Base-by-base conservation (phyloP, 2,888 invertebrate species). In the Melanophora roralis region DNA sequence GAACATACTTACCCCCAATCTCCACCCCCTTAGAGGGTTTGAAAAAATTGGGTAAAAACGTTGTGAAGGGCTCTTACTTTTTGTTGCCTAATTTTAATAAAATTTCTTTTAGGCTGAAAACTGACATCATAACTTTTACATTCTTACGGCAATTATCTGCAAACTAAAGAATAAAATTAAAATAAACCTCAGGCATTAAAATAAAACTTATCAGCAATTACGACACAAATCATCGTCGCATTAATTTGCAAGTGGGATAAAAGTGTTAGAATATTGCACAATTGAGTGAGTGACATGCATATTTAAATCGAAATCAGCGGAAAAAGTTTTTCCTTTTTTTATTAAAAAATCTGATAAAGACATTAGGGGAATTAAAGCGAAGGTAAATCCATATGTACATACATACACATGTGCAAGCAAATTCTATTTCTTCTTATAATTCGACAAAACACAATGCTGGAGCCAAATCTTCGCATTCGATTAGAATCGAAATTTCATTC, bases 101-200 rank as follows among this genome's bases (percentile, higher is more conserved):
- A 21, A 21, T 55, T 45, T 38, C 62, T 45, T 55, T 68, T 62
- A 14, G 45, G 6, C 27, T n/a, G 38, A 21, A 76, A 51, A 57
- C 69, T 77, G 76, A 77, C 76, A 77, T 76, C 76, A 76, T 76
- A 64, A 1, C 40, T 32, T 45, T 12, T 45, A 8, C 14, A 65
- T 27, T 40, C 43, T 72, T 47, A 49, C 38, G 34, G n/a, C 49
- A 74, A 67, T 67, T 67, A 49, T 74, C 65, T 51, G 34, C 14
- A 34, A 34, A 47, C 11, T n/a, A 3, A 40, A 51, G 43, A 62
- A 69, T 53, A 68, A 59, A 69, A 69, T 69, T 64, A 32, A 76
- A 76, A 71, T 71, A 71, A 69, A 49, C 34, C 16, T 12, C 36
- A 76, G 69, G 64, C 57, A 57, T 32, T 27, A 32, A 32, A 19